These are phyloP conservation scores for Pseudorhiza aurosa DNA, from an alignment of 30 jellyfish, hydroid and myxozoan species.

Conservation along the genomic window DNA sequence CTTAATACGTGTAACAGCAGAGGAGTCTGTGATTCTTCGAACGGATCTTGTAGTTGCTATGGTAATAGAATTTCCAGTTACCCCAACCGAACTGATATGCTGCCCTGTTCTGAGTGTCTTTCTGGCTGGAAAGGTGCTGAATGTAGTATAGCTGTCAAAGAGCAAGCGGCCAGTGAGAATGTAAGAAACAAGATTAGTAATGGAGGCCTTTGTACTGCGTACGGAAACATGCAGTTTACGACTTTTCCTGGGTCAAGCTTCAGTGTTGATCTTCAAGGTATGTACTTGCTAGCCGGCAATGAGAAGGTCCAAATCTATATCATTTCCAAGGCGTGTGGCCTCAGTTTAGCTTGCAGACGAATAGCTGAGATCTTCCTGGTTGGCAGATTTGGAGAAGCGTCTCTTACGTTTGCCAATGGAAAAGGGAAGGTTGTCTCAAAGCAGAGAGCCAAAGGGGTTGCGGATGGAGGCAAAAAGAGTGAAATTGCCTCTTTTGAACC, in stretches of 20 bases:
- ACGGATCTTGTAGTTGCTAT: conserved; percentile 48
- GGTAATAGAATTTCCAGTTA: conserved; percentile 38
- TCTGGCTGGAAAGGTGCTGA: conserved; percentile 66
- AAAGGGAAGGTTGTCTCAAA: conserved; percentile 6
- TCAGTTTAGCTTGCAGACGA: conserved; percentile 36
- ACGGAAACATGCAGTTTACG: conserved; percentile 50
- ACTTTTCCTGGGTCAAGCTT: conserved; percentile 33
- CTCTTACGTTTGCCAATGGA: conserved; percentile 21
- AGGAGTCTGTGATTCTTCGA: conserved; percentile 21
- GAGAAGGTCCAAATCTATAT: conserved; percentile 11
- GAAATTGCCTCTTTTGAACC: background rate
- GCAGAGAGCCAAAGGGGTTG: background rate
- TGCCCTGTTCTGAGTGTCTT: conserved; percentile 58
- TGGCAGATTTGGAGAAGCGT: conserved; percentile 46
- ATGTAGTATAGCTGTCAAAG: conserved; percentile 39
- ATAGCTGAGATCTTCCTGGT: conserved; percentile 35
- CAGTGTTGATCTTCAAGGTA: conserved; percentile 50
- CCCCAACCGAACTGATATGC: conserved; percentile 21
- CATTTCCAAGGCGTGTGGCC: conserved; percentile 27
- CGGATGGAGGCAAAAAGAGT: background rate
- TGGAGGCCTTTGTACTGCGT: conserved; percentile 26
- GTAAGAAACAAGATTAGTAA: background rate
- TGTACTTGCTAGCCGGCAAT: conserved; percentile 19
- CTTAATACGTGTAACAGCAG: conserved; percentile 51
- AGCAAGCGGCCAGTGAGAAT: background rate